These are phyloP conservation scores for Avahi laniger DNA, from an alignment of 2,797 vertebrate species.

Conservation along the genomic window DNA sequence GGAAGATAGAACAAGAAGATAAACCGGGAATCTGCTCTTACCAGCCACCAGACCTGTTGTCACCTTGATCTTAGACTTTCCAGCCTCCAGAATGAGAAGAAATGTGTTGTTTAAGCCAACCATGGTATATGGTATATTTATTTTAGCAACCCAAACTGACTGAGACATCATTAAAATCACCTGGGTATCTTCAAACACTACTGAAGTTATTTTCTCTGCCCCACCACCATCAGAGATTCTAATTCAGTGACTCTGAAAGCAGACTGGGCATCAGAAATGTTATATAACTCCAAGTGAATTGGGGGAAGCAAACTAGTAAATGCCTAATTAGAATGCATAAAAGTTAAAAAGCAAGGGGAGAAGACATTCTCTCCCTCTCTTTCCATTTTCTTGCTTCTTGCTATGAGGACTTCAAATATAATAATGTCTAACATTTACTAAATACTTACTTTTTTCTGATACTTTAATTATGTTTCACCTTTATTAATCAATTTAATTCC, in stretches of 20 bases:
- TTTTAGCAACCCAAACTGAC: neutral
- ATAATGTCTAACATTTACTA: neutral
- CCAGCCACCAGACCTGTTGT: neutral
- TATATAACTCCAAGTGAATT: neutral
- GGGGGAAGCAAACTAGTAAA: constrained; percentile 9
- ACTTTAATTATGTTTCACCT: neutral
- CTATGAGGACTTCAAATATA: neutral
- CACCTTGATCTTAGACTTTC: neutral
- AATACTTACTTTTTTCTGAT: neutral
- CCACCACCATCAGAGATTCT: neutral
- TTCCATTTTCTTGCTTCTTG: neutral
- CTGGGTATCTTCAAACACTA: neutral
- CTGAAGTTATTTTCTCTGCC: neutral
- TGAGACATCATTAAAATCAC: neutral
- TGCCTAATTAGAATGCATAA: neutral
- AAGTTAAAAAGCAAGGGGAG: neutral
- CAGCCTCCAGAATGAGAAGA: neutral
- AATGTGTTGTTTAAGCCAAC: neutral
- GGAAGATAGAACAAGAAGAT: neutral
- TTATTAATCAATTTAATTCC: neutral
- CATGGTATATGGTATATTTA: neutral
- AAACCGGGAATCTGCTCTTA: neutral
- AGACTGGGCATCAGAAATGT: neutral
- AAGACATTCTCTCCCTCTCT: neutral
- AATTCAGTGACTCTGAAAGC: neutral